These are phyloP conservation scores for Channa maculata DNA, from an alignment of 2,113 vertebrate genomes.

Conservation along the genomic window DNA sequence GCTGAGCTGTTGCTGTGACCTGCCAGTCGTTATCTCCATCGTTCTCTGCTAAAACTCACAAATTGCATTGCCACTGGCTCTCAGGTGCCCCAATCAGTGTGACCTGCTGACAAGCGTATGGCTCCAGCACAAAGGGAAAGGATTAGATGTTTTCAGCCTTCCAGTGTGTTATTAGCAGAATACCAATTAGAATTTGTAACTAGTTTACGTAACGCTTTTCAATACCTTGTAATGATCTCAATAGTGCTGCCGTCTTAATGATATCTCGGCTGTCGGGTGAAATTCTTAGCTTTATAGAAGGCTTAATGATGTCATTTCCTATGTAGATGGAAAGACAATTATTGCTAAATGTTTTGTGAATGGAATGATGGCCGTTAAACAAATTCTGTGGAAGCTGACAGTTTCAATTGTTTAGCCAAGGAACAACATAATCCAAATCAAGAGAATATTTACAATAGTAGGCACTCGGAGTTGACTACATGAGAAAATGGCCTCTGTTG, in stretches of 20 bases:
- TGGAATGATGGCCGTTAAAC: background rate
- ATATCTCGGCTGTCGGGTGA: conserved; percentile 25
- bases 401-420: conserved; percentile 23
- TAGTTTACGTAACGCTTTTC: conserved; percentile 25
- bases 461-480: conserved; percentile 11
- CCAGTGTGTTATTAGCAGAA: conserved; percentile 49
- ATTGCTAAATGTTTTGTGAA: too few species aligned
- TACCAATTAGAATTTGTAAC: conserved; percentile 67
- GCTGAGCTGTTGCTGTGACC: conserved; percentile 63
- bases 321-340: too few species aligned
- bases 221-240: conserved; percentile 26
- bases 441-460: conserved; percentile 25
- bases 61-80: conserved; percentile 42
- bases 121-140: conserved; percentile 10
- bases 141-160: conserved; percentile 27
- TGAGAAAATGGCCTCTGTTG: conserved; percentile 45
- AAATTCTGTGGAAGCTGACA: background rate
- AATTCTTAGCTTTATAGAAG: background rate
- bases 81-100: conserved; percentile 57
- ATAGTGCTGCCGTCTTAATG: conserved; percentile 17
- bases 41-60: conserved; percentile 51
- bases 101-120: conserved; percentile 59
- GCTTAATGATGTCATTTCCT: background rate
- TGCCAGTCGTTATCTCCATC: conserved; percentile 56
- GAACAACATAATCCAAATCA: conserved; percentile 23